Conservation (phyloP, 2,797 vertebrate genomes). For the Bradypodion ventrale region DNA sequence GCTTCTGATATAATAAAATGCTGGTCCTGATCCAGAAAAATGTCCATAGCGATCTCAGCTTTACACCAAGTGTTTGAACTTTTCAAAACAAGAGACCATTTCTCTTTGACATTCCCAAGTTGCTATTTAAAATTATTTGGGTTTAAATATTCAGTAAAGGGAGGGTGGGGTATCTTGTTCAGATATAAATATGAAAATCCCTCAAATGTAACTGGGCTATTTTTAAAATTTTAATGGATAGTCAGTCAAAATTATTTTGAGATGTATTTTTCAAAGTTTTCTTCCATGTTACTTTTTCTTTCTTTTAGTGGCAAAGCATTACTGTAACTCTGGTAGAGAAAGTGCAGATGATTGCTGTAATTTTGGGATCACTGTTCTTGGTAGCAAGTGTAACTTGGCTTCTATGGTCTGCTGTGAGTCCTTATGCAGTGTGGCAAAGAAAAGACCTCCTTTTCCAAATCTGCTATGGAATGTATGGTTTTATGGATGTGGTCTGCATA, state of each 20-base stretch:
- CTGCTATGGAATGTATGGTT: constrained; percentile 95
- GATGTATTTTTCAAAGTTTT: constrained; percentile 67
- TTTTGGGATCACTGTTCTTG: constrained; percentile 94
- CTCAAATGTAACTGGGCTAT: neutral
- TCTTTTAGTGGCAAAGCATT: constrained; percentile 93
- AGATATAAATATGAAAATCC: neutral
- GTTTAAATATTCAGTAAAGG: neutral
- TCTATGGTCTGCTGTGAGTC: constrained; percentile 94
- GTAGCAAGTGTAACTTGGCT: constrained; percentile 95
- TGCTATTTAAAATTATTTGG: neutral
- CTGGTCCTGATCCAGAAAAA: neutral
- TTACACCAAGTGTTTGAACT: neutral
- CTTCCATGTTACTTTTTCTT: constrained; percentile 75
- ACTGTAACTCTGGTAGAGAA: constrained; percentile 96
- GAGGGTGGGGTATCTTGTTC: neutral
- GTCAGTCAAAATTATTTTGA: constrained; percentile 56
- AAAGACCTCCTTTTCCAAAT: constrained; percentile 94
- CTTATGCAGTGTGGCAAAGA: constrained; percentile 93
- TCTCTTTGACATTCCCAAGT: neutral
- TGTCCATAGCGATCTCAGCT: neutral
- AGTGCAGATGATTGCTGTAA: constrained; percentile 95
- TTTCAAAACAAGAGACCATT: neutral
- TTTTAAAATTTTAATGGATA: constrained; percentile 39
- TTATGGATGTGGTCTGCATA: constrained; percentile 95
- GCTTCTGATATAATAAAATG: constrained; percentile 6